These are phyloP conservation scores for Drosophila peninsularis DNA, from an alignment of 2,888 invertebrate genomes.

Conservation along the genomic window DNA sequence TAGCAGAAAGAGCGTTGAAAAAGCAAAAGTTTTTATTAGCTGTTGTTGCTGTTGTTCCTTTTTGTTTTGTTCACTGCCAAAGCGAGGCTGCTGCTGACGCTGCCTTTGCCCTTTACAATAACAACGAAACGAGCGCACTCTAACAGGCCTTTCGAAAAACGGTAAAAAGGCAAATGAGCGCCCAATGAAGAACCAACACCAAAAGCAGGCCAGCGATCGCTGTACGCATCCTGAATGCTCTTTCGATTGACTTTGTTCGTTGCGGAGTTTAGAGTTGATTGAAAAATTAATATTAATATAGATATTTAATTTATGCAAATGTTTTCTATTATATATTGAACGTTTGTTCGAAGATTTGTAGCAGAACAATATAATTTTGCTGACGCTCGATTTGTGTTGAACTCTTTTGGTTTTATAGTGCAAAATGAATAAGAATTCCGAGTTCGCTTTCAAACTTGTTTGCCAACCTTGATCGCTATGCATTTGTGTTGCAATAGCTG, in stretches of 20 bases:
- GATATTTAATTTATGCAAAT: neutral
- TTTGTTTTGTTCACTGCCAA: slow-evolving; percentile 18
- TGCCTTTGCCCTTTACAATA: slow-evolving; percentile 23
- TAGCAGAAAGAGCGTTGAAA: slow-evolving; percentile 29
- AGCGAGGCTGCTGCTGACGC: slow-evolving; percentile 28
- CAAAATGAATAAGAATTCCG: neutral
- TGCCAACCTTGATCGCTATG: slow-evolving; percentile 1
- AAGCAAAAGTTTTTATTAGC: slow-evolving; percentile 31
- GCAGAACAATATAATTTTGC: neutral
- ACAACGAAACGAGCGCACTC: slow-evolving; percentile 25
- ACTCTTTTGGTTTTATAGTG: neutral
- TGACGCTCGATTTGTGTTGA: too few species aligned
- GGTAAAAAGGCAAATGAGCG: neutral
- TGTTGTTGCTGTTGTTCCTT: slow-evolving; percentile 6
- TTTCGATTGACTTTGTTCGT: neutral
- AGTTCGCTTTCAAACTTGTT: neutral
- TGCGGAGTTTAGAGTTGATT: neutral
- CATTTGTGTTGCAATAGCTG: neutral
- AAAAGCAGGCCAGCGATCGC: neutral
- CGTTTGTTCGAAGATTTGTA: neutral
- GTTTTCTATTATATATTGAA: neutral
- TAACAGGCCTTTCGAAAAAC: slow-evolving; percentile 39
- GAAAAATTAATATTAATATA: neutral
- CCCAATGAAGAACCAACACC: slow-evolving; percentile 5
- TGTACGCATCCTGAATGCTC: slow-evolving; percentile 9